Evolutionary conservation across 1,140 invertebrate genomes (phyloP).

Genomic region (Sesamia nonagrioides): DNA sequence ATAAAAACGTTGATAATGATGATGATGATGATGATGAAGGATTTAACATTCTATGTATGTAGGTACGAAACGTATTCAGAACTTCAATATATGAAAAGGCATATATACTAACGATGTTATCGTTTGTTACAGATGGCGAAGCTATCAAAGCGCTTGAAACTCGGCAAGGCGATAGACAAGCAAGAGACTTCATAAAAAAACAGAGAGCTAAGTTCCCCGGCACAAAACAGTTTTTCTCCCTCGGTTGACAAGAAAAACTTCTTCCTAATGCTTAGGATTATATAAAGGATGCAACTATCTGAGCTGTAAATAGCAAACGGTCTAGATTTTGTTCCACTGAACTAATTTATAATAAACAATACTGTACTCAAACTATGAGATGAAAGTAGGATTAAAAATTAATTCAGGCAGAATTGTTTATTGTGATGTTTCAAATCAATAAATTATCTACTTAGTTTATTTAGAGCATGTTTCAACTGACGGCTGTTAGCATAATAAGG

Average conservation of each 20-base stretch:
- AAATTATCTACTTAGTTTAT: background rate
- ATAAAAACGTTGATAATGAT: too few relatives aligned
- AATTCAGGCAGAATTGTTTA: background rate
- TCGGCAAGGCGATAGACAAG: conserved; percentile 95
- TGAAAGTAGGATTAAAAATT: background rate
- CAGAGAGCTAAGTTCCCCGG: conserved; percentile 90
- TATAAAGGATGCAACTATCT: conserved; percentile 12
- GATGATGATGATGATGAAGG: too few relatives aligned
- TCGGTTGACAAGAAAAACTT: conserved; percentile 65
- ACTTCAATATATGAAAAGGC: too few relatives aligned
- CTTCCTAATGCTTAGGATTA: conserved; percentile 15
- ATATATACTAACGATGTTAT: too few relatives aligned
- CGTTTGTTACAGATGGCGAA: conserved; percentile 90
- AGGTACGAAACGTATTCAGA: too few relatives aligned
- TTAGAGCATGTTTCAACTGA: background rate
- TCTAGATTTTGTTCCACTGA: background rate
- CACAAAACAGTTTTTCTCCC: conserved; percentile 80
- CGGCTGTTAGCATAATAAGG: background rate
- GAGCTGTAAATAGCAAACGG: conserved; percentile 4
- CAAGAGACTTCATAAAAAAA: conserved; percentile 96
- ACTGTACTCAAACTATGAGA: background rate
- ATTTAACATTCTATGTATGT: too few relatives aligned
- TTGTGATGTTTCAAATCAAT: background rate
- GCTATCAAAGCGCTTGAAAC: conserved; percentile 93
- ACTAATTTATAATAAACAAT: background rate